phyloP scores from a whole-genome alignment of 92 coral and sea anemone species.

The Porites cylindrica region DNA sequence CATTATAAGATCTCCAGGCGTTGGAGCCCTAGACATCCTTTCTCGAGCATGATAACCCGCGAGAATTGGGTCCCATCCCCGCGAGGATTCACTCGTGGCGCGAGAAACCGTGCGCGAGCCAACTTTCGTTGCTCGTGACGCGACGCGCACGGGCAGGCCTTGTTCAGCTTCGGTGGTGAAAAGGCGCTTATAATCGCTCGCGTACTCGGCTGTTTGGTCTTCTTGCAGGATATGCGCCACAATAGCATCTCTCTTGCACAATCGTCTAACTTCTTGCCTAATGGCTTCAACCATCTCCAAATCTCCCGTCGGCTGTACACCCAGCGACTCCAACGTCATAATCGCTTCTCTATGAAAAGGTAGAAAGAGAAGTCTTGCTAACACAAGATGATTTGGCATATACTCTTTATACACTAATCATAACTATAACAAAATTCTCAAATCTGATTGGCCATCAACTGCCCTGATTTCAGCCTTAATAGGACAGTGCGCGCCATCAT shows the following conservation, averaged over 20 bases:
- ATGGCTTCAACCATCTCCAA: slow-evolving; percentile 95
- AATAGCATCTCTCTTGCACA: slow-evolving; percentile 81
- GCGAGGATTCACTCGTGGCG: slow-evolving; percentile 82
- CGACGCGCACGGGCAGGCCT: slow-evolving; percentile 25
- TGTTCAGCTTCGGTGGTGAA: slow-evolving; percentile 76
- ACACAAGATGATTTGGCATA: too few relatives aligned
- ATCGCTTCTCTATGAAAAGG: slow-evolving; percentile 80
- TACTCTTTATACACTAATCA: too few relatives aligned
- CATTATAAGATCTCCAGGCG: slow-evolving; percentile 86
- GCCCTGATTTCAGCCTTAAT: too few relatives aligned
- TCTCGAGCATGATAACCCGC: slow-evolving; percentile 97
- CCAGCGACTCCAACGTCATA: slow-evolving; percentile 78
- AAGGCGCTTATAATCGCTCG: slow-evolving; percentile 81
- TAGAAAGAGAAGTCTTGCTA: background rate
- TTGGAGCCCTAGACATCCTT: slow-evolving; percentile 88
- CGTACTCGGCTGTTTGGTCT: slow-evolving; percentile 76
- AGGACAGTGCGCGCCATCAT: too few relatives aligned
- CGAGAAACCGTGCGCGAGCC: slow-evolving; percentile 62
- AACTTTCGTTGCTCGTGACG: slow-evolving; percentile 62
- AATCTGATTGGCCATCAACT: too few relatives aligned
- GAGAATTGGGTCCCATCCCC: slow-evolving; percentile 98
- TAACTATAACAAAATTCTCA: too few relatives aligned
- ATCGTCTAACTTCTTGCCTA: slow-evolving; percentile 82
- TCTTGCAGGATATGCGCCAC: slow-evolving; percentile 88
- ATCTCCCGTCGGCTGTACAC: slow-evolving; percentile 94